Evolutionary conservation across 92 coral and sea anemone genomes (phyloP), one percentile per base, ranked within the genome.

Genomic region (Zoanthus sansibaricus): DNA sequence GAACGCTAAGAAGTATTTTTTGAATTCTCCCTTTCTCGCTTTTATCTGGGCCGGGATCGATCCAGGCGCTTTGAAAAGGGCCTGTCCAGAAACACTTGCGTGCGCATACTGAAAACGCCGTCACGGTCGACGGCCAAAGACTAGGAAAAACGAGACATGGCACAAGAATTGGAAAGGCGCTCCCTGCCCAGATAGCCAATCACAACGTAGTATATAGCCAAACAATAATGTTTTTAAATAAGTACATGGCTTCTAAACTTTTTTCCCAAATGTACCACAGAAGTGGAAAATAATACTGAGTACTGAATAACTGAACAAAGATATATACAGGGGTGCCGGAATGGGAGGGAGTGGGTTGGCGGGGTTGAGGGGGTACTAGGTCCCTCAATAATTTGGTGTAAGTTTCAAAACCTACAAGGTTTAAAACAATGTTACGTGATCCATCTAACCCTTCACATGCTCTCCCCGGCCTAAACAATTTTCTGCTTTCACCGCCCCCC

Each of bases 151-250:
- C 54, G 54, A 49, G 1, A 49, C 54, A 49, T 49, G 54, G 54
- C 1, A 49, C 54, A 49, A 49, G 54, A 6, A 49, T 49, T 49
- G 54, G 54, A 49, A 49, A 37, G 58, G 82, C 82, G 82, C 47
- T 16, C 82, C 82, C 82, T 76, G 62, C 82, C 82, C 54, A 76
- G 64, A 45, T 76, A 76, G 82, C 82, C 82, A 76, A 76, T 31
- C 79, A 75, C 76, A 72, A 37, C 46, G 55, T 20, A 31, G 49
- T 3, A 37, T 75, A 75, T 75, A 37, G 54, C 48, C 79, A 75
- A 75, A 75, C 66, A 58, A 14, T 58, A 58, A 58, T 15, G 66
- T 14, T 58, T 58, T 58, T 58, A 17, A 58, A 58, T 58, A 14
- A 58, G 6, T 58, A 11, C 66, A 58, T 12, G 66, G 66, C 66